Percentiles rank a stretch among this genome's conserved stretches.
These are phyloP conservation scores for Paracyclopina nana DNA, from an alignment of 1,140 invertebrate genomes.

Conservation along the genomic window DNA sequence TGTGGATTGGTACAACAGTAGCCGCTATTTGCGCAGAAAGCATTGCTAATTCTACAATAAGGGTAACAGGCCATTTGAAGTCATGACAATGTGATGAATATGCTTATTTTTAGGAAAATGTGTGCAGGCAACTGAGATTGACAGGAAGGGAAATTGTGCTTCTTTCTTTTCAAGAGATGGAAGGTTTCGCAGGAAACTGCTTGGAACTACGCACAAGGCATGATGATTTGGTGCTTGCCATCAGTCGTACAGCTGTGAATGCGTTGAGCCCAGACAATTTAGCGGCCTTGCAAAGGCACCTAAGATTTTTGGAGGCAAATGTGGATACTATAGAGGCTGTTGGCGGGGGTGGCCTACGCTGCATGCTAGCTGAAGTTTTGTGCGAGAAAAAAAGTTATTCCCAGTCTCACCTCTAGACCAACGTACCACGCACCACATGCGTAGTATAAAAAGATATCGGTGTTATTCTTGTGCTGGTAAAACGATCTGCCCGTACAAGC, in stretches of 20 bases:
- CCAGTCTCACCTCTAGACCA: background rate
- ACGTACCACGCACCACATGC: background rate
- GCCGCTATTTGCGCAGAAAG: background rate
- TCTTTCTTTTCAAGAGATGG: background rate
- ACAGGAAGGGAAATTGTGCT: background rate
- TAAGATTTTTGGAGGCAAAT: background rate
- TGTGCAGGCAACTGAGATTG: background rate
- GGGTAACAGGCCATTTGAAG: too few relatives aligned
- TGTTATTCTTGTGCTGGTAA: constrained; percentile 1
- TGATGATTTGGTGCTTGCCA: background rate
- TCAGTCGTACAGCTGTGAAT: background rate
- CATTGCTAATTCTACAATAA: too few relatives aligned
- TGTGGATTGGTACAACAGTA: background rate
- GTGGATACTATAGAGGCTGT: background rate
- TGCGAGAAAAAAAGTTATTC: too few relatives aligned
- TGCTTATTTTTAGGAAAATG: too few relatives aligned
- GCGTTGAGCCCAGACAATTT: background rate
- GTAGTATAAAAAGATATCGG: background rate
- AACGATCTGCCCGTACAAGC: background rate
- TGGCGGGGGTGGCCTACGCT: background rate
- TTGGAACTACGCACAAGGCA: background rate
- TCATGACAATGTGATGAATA: too few relatives aligned
- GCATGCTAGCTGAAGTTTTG: background rate
- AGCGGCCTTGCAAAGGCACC: background rate
- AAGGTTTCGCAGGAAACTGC: background rate